Base-by-base conservation (phyloP, 2,113 vertebrate genomes). In the Aldabrachelys gigantea region DNA sequence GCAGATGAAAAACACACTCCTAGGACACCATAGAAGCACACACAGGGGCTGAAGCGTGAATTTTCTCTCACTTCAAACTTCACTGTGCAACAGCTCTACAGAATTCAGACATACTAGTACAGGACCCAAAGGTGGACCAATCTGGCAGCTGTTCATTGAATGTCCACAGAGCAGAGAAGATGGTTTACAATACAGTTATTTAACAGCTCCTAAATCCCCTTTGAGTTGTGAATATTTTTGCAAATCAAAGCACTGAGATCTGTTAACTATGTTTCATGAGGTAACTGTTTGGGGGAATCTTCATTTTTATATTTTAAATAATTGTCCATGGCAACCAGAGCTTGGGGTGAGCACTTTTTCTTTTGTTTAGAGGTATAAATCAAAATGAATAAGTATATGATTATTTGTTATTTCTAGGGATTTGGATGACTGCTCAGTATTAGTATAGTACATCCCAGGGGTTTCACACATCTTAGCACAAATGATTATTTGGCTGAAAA, bases 1-100 rank as follows among this genome's bases (percentile, higher is more conserved):
- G 84, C 69, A 89, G 21, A 85, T 85, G 38, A 89, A 25, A 47
- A 25, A 89, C 84, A 16, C 82, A 19, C 82, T 88, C 44, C 35
- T n/a, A 69, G n/a, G 22, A n/a, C 25, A 81, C 5, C 0, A 0
- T 31, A 65, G 38, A 85, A 17, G 2, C 12, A 35, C 57, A 21
- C 80, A 83, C 2, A 53, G 4, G 69, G 4, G 57, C 9, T 85
- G 38, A 27, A 86, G 38, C 22, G 38, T 35, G 35, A 54, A 49
- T 80, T 88, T 35, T 88, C 41, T 76, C 4, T n/a, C 84, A 21
- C 79, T 84, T 21, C 72, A 89, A 81, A 89, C 17, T 62, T 56
- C n/a, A 82, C 12, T 3, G 6, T 44, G 81, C 72, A 75, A 44
- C 38, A 25, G 44, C 22, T 6, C 22, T 44, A 44, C 10, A 76